Base-by-base conservation (phyloP, 1,140 invertebrate species). In the Tetramorium simillimum region DNA sequence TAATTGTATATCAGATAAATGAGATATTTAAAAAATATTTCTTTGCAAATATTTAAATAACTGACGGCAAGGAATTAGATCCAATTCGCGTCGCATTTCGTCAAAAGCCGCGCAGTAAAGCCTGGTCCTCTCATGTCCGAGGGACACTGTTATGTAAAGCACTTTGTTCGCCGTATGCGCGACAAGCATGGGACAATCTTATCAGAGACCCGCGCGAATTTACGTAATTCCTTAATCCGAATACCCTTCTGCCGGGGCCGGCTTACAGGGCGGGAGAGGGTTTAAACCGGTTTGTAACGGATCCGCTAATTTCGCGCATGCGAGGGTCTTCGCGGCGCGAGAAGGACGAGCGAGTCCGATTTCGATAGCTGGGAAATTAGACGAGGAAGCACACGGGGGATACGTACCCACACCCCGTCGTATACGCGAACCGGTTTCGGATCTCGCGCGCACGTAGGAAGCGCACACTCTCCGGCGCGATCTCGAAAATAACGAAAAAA, bases 241-340 rank as follows among this genome's bases (percentile, higher is more conserved):
- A 14, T 46, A 21, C 53, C 24, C 53, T 60, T 60, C 40, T 37
- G 14, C 40, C 67, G 43, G 21, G 56, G 43, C 51, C 21, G 33
- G 24, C 69, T 2, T 46, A 24, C 53, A 14, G 65, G 24, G n/a
- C 69, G 69, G 40, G 40, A 46, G 24, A 73, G 67, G 56, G 18
- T 49, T 84, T 60, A 84, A 84, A 84, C 69, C 80, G 80, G 80
- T 84, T 84, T 60, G 69, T 84, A 84, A 84, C 69, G 53, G 80
- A 84, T 84, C 80, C 80, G 56, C 40, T 84, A 84, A 84, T 84
- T 84, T 84, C 69, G 69, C 69, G 24, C 53, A 73, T 84, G 80
- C 40, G 72, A 73, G 72, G 46, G 9, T 53, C 69, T 46, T 40
- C 21, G 65, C 75, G 60, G 21, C 69, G 73, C n/a, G 60, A 53